These are phyloP conservation scores for Bradysia coprophila DNA, from an alignment of 1,140 invertebrate genomes.

Conservation along the genomic window DNA sequence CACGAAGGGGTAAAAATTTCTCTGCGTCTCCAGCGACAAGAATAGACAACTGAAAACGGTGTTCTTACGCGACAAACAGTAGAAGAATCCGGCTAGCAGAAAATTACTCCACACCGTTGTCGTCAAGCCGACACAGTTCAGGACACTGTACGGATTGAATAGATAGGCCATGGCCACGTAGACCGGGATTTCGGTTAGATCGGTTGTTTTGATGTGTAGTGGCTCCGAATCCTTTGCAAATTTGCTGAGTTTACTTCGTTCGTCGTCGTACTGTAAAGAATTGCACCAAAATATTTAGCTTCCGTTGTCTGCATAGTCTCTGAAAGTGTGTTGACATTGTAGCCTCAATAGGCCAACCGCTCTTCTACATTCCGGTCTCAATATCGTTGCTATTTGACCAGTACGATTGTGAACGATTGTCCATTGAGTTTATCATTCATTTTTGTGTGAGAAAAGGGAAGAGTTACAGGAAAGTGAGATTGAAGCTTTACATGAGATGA, in stretches of 20 bases:
- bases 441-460: too few species aligned
- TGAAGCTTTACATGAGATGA: too few species aligned
- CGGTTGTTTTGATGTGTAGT: slow-evolving; percentile 32
- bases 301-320: too few species aligned
- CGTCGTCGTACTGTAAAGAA: slow-evolving; percentile 13
- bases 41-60: slow-evolving; percentile 36
- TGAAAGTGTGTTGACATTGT: too few species aligned
- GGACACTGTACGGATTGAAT: slow-evolving; percentile 81
- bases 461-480: too few species aligned
- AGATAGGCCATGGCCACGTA: slow-evolving; percentile 68
- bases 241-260: slow-evolving; percentile 6
- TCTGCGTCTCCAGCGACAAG: slow-evolving; percentile 58
- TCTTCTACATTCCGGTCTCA: too few species aligned
- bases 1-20: slow-evolving; percentile 72
- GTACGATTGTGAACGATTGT: too few species aligned
- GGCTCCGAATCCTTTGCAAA: slow-evolving; percentile 37
- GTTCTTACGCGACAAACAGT: slow-evolving; percentile 45
- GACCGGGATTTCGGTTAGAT: slow-evolving; percentile 33
- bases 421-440: too few species aligned
- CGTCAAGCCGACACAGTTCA: slow-evolving; percentile 79
- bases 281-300: too few species aligned
- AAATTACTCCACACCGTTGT: slow-evolving; percentile 84
- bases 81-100: slow-evolving; percentile 47
- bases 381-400: too few species aligned
- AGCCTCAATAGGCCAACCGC: too few species aligned